Percentiles rank a stretch among this genome's conserved stretches.
These are phyloP conservation scores for Cyclophora punctaria DNA, from an alignment of 2,888 invertebrate genomes.

Conservation along the genomic window DNA sequence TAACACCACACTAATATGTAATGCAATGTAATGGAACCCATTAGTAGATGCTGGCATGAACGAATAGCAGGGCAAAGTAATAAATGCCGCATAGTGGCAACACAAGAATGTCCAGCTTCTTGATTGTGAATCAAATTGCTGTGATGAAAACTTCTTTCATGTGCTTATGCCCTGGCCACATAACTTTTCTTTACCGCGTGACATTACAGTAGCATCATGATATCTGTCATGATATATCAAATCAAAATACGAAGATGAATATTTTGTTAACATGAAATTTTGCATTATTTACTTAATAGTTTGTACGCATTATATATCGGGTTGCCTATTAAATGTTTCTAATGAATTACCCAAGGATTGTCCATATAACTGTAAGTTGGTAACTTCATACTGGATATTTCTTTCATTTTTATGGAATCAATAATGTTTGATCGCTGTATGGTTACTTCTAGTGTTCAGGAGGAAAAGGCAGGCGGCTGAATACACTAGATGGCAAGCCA, in stretches of 20 bases:
- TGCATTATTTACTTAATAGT: constrained; percentile 53
- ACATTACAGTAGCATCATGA: constrained; percentile 30
- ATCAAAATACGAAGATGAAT: constrained; percentile 47
- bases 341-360: constrained; percentile 37
- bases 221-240: constrained; percentile 9
- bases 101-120: no score
- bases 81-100: no score
- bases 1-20: no score
- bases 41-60: no score
- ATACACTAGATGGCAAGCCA: constrained; percentile 58
- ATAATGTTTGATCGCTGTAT: no score
- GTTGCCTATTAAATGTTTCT: constrained; percentile 33
- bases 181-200: constrained; percentile 13
- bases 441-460: constrained; percentile 26
- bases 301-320: constrained; percentile 43
- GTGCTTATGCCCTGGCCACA: constrained; percentile 23
- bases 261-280: constrained; percentile 61
- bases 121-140: no score
- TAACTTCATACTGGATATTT: neutral
- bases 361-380: constrained; percentile 48
- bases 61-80: no score
- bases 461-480: constrained; percentile 45
- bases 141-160: no score
- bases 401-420: no score
- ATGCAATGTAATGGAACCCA: no score